A percentile compares a stretch with the other conserved stretches of the same genome.
These are phyloP conservation scores for Chaetodon trifascialis DNA, from an alignment of 2,113 vertebrate species.

Conservation along the genomic window DNA sequence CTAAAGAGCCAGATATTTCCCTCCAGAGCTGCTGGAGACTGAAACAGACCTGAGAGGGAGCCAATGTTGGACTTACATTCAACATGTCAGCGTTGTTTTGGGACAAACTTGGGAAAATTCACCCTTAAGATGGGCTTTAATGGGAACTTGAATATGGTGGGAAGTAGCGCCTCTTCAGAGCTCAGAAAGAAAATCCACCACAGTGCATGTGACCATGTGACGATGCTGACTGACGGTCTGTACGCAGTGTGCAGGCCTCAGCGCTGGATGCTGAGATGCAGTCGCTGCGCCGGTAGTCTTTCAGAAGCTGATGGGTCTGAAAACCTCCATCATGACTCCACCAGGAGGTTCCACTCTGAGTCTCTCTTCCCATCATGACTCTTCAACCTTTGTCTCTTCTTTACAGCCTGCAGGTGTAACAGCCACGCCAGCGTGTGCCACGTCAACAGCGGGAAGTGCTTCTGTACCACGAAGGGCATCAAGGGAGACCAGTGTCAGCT, in stretches of 20 bases:
- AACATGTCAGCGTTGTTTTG: not conserved
- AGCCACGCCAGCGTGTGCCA: slow-evolving; percentile 91
- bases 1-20: not conserved
- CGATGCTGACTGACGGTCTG: not conserved
- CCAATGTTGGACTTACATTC: not conserved
- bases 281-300: not conserved
- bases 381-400: not conserved
- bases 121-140: not conserved
- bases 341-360: no score
- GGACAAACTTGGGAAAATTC: not conserved
- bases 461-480: slow-evolving; percentile 93
- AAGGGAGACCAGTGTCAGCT: slow-evolving; percentile 93
- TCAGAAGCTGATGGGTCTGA: not conserved
- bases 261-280: not conserved
- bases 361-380: not conserved
- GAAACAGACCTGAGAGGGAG: not conserved
- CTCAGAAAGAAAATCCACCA: no score
- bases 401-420: slow-evolving; percentile 91
- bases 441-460: slow-evolving; percentile 90
- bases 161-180: not conserved
- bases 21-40: not conserved
- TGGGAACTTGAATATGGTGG: not conserved
- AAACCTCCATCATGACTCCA: not conserved
- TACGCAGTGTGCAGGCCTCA: not conserved
- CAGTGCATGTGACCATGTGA: no score